phyloP scores from a whole-genome alignment of 2,113 vertebrate genomes.

The Eclectus roratus region DNA sequence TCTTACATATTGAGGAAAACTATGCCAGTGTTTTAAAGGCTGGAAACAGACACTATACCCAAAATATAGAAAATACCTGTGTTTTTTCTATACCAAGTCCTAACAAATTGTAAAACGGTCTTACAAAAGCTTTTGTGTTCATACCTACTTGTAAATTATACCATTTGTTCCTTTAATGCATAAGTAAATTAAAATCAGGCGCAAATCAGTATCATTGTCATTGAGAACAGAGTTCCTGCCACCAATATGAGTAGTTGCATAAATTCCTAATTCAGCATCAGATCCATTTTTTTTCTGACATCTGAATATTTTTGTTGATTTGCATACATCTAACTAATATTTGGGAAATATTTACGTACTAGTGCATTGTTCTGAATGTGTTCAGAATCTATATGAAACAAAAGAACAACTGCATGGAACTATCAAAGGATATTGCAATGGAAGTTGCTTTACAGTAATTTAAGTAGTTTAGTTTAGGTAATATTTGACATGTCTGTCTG shows the following conservation, averaged over 20 bases:
- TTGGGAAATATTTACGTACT: constrained; percentile 5
- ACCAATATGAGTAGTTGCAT: neutral
- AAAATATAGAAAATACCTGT: neutral
- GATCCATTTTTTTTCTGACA: neutral
- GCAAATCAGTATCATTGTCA: neutral
- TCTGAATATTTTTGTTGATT: constrained; percentile 25
- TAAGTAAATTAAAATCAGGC: neutral
- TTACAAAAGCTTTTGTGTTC: neutral
- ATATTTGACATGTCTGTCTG: neutral
- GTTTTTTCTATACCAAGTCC: neutral
- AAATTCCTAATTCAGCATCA: neutral
- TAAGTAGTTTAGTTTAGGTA: neutral
- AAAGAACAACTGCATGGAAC: neutral
- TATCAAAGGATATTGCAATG: neutral
- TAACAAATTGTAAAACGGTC: neutral
- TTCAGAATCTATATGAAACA: constrained; percentile 4
- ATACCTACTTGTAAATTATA: neutral
- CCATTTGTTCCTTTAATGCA: neutral
- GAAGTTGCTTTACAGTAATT: neutral
- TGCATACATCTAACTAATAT: neutral
- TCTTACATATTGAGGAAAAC: neutral
- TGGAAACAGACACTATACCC: neutral
- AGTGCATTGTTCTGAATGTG: constrained; percentile 5
- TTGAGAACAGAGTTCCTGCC: neutral
- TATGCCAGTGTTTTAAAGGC: neutral